Percentiles rank a stretch among this genome's conserved stretches.
Evolutionary conservation across 2,797 vertebrate genomes (phyloP).

Genomic region (Gymnodraco acuticeps): DNA sequence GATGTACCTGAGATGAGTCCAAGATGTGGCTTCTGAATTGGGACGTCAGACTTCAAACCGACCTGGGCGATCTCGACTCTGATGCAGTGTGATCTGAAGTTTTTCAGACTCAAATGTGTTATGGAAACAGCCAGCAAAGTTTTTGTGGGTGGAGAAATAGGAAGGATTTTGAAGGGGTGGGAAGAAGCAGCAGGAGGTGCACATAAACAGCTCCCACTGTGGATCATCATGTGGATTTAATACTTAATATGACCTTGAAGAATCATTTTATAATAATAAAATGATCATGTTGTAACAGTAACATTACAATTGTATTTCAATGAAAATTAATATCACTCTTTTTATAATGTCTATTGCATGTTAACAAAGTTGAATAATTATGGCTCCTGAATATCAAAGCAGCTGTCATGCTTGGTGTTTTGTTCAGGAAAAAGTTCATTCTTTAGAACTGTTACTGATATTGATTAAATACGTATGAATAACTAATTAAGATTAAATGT

Average conservation of each 20-base stretch:
- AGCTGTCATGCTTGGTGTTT: neutral
- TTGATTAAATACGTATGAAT: neutral
- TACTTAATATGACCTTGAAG: neutral
- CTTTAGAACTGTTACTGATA: neutral
- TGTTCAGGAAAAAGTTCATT: neutral
- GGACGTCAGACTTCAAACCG: conserved; percentile 36
- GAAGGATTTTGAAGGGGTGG: conserved; percentile 44
- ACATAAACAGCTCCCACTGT: conserved; percentile 6
- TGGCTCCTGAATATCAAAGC: neutral
- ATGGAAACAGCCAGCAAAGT: conserved; percentile 42
- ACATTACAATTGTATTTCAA: neutral
- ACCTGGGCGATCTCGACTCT: conserved; percentile 35
- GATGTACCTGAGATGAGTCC: conserved; percentile 53
- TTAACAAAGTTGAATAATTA: neutral
- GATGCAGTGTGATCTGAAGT: conserved; percentile 36
- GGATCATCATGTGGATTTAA: neutral
- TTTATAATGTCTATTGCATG: conserved; percentile 15
- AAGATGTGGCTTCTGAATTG: conserved; percentile 32
- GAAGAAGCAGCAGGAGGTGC: conserved; percentile 35
- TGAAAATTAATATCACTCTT: neutral
- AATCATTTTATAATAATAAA: neutral
- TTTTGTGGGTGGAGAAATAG: conserved; percentile 76
- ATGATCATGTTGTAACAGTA: neutral
- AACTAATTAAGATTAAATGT: neutral
- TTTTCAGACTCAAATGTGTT: conserved; percentile 50